A percentile compares a stretch with the other conserved stretches of the same genome.
These are phyloP conservation scores for Phylloscopus trochiloides DNA, from an alignment of 2,113 vertebrate genomes.

Conservation along the genomic window DNA sequence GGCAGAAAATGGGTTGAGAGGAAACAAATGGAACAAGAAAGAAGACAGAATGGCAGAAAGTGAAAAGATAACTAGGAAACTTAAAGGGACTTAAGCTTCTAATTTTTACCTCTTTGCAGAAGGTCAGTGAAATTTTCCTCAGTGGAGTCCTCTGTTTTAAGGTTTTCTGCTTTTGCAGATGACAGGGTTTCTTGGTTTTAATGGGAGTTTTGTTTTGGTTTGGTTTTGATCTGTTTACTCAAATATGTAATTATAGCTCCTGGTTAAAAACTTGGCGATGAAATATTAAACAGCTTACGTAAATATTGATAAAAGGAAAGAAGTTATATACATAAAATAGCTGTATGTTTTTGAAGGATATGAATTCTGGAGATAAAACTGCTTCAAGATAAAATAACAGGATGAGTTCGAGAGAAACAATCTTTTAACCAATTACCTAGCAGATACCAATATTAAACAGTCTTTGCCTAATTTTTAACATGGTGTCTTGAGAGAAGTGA, in stretches of 20 bases:
- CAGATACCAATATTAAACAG: neutral
- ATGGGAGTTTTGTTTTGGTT: neutral
- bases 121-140: neutral
- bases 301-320: neutral
- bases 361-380: neutral
- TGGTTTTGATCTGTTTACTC: neutral
- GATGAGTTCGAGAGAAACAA: neutral
- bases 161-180: neutral
- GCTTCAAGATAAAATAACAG: neutral
- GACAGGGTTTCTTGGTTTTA: neutral
- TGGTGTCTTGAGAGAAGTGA: neutral
- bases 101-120: neutral
- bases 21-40: neutral
- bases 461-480: neutral
- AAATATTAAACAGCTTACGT: neutral
- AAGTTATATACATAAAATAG: neutral
- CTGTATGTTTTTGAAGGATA: neutral
- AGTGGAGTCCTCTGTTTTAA: neutral
- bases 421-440: neutral
- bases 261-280: neutral
- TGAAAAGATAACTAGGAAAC: neutral
- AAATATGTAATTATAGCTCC: slow-evolving; percentile 1
- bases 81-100: neutral
- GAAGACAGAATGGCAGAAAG: neutral
- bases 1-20: neutral